Percentiles rank a stretch among this genome's conserved stretches.
These are phyloP conservation scores for Tridacna crocea DNA, from an alignment of 2,888 invertebrate species.

Conservation along the genomic window DNA sequence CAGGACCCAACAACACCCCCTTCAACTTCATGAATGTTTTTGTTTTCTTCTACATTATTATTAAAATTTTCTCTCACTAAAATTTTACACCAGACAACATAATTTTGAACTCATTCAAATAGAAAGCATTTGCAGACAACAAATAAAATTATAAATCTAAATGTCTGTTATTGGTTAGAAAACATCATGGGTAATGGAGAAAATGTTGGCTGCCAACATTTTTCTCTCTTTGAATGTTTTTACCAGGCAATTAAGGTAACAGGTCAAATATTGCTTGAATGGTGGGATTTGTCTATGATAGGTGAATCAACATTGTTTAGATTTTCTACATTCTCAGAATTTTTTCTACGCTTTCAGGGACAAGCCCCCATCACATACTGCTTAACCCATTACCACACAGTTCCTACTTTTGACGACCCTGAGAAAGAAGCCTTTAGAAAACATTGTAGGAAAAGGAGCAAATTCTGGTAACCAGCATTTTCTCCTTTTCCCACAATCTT, in stretches of 20 bases:
- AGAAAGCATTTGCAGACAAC: neutral
- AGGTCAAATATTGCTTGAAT: neutral
- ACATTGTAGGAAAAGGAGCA: too few relatives aligned
- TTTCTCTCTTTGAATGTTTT: neutral
- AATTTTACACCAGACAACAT: neutral
- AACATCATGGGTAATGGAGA: neutral
- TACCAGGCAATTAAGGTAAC: neutral
- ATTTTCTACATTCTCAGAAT: neutral
- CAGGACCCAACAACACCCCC: conserved; percentile 47
- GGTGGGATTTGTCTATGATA: neutral
- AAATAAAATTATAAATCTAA: neutral
- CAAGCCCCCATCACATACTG: too few relatives aligned
- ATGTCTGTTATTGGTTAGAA: neutral
- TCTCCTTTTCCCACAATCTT: too few relatives aligned
- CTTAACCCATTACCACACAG: too few relatives aligned
- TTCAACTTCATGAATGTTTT: conserved; percentile 35
- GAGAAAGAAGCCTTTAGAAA: too few relatives aligned
- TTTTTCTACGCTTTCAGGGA: neutral
- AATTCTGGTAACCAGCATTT: too few relatives aligned
- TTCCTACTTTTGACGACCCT: too few relatives aligned
- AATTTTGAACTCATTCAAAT: neutral
- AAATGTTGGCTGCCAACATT: neutral
- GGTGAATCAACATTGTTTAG: neutral
- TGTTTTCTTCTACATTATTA: neutral
- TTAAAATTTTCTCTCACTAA: neutral